Percentiles rank a stretch among this genome's conserved stretches.
Conservation (phyloP, 2,113 vertebrate species). For the Leptobrachium leishanense region DNA sequence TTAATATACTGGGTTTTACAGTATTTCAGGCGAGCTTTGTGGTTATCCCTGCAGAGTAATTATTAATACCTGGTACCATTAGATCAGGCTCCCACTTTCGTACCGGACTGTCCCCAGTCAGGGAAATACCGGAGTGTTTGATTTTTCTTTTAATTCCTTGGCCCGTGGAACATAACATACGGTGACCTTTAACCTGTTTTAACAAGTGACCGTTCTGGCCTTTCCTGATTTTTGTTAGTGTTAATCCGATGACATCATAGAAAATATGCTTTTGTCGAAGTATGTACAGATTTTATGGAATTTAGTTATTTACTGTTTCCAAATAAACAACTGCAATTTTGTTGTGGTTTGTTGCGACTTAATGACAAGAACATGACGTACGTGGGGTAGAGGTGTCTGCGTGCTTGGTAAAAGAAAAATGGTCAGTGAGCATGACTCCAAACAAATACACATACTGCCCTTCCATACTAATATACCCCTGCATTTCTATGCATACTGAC, state of each 20-base stretch:
- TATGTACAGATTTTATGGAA: constrained; percentile 52
- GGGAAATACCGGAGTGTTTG: no score
- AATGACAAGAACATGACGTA: no score
- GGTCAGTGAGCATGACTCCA: no score
- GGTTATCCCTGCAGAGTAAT: neutral
- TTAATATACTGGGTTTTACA: neutral
- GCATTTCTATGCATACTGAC: no score
- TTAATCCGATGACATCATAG: neutral
- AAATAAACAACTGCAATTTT: constrained; percentile 59
- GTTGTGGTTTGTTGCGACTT: no score
- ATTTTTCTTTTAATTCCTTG: neutral
- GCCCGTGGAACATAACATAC: neutral
- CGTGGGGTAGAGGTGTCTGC: no score
- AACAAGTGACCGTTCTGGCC: neutral
- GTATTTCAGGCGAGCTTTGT: neutral
- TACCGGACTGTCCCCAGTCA: no score
- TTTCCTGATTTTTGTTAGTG: neutral
- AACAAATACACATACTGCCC: no score
- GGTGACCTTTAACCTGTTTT: neutral
- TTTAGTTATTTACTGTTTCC: constrained; percentile 57
- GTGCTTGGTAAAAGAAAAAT: no score
- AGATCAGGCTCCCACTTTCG: neutral
- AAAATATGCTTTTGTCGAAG: constrained; percentile 42
- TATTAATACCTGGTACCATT: neutral
- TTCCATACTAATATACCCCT: no score